Conservation (phyloP, 2,113 vertebrate species). For the Hydropotes inermis region DNA sequence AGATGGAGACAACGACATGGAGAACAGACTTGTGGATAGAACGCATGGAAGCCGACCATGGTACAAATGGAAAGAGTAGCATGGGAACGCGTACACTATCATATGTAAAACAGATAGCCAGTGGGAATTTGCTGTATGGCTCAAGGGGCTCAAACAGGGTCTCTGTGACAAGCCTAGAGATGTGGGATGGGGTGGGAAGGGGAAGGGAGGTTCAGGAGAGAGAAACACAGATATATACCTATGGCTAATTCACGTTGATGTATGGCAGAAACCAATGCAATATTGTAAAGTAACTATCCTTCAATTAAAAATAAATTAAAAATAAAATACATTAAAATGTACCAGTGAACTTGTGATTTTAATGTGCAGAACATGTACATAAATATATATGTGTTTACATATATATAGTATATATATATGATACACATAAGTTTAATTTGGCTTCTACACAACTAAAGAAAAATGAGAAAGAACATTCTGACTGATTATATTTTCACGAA, state of each 20-base stretch:
- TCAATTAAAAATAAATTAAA: not conserved
- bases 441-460: not conserved
- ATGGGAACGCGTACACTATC: fast-evolving
- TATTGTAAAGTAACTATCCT: not conserved
- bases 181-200: not conserved
- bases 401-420: not conserved
- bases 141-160: not conserved
- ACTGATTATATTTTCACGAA: not conserved
- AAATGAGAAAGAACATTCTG: not conserved
- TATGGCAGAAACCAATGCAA: not conserved
- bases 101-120: not conserved
- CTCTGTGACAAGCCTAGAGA: not conserved
- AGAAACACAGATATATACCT: not conserved
- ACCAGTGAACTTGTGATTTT: not conserved
- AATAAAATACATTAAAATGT: not conserved
- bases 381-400: not conserved
- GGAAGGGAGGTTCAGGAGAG: not conserved
- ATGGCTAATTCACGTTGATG: not conserved
- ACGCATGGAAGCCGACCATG: not conserved
- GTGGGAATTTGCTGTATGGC: not conserved
- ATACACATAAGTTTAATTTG: not conserved
- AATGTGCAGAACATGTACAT: not conserved
- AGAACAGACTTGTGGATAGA: not conserved
- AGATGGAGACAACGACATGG: not conserved
- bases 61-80: not conserved